Conservation (phyloP, 2,797 vertebrate genomes). For the Lagocephalus sceleratus region DNA sequence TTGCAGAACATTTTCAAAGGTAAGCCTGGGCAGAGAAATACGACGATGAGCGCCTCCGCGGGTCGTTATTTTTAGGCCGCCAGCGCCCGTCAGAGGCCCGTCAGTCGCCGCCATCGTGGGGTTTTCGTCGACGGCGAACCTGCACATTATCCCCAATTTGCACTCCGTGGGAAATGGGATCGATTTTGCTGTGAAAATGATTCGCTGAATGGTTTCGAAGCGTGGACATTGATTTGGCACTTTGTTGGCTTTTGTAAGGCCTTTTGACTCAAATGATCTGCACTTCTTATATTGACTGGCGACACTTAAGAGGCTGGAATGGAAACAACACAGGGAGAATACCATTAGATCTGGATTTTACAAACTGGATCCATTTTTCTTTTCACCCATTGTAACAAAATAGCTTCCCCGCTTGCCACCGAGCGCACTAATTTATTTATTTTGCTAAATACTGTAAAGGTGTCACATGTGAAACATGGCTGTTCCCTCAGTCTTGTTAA, state of each 20-base stretch:
- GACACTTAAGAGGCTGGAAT: slow-evolving; percentile 40
- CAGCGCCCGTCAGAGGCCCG: slow-evolving; percentile 24
- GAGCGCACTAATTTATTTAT: too few species aligned
- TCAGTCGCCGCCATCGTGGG: slow-evolving; percentile 18
- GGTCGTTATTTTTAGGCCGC: slow-evolving; percentile 9
- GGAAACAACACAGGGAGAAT: slow-evolving; percentile 30
- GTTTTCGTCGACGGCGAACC: slow-evolving; percentile 36
- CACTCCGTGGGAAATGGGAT: slow-evolving; percentile 45
- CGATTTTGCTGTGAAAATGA: slow-evolving; percentile 28
- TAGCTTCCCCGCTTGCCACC: too few species aligned
- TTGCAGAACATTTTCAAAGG: not conserved
- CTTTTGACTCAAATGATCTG: slow-evolving; percentile 48
- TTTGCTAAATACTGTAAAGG: too few species aligned
- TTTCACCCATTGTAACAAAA: not conserved
- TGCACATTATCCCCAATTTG: slow-evolving; percentile 51
- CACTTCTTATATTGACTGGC: slow-evolving; percentile 49
- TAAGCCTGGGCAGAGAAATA: not conserved
- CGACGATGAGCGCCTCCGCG: slow-evolving; percentile 7
- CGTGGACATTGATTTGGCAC: slow-evolving; percentile 49
- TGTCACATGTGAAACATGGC: too few species aligned
- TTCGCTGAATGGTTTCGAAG: slow-evolving; percentile 23
- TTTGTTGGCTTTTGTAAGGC: slow-evolving; percentile 34
- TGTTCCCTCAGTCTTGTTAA: too few species aligned
- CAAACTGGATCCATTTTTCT: slow-evolving; percentile 33
- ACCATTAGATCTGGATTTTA: slow-evolving; percentile 33